Evolutionary conservation across 2,888 invertebrate genomes (phyloP), one percentile per base, ranked within the genome.

Genomic region (Acleris sparsana): DNA sequence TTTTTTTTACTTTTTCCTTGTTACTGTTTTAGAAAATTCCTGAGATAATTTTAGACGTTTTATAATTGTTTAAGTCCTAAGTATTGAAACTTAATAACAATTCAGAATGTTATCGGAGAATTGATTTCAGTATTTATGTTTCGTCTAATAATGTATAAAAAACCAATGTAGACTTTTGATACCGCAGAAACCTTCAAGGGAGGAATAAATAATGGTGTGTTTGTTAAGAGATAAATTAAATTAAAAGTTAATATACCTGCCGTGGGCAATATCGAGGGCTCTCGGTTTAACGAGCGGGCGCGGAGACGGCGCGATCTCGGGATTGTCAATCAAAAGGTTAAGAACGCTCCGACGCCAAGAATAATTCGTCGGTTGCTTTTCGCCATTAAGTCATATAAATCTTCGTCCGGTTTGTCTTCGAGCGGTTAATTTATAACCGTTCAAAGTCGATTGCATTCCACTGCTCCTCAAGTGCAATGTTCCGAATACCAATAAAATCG

Each of bases 1-100:
- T 86, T 87, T 87, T n/a, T 88, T 82, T 82, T 78, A 16, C 5
- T 17, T 79, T 81, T 79, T 81, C 72, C 63, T 75, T 67, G 63
- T 78, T 73, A 75, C 77, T 72, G 71, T 76, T 53, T 62, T 61
- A 29, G 11, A 43, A 60, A 46, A 22, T 4, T 44, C 25, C 13
- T 25, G 70, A 22, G 16, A 48, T 46, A 11, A 43, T 39, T 48
- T 62, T 44, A 62, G 13, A 39, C n/a, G 13, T 49, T 11, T 17
- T 20, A 25, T n/a, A 17, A 53, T 11, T 51, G 18, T 18, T 16
- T 20, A 9, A 11, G 33, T 33, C 33, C 2, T 3, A n/a, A n/a
- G n/a, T n/a, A 13, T 33, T 11, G 2, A 9, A 9, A 33, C 11
- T 33, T 33, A 33, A 5, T 33, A 33, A 11, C 33, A 33, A 13